Conservation (phyloP, 2,797 vertebrate species). For the Platyrinchus mystaceus region DNA sequence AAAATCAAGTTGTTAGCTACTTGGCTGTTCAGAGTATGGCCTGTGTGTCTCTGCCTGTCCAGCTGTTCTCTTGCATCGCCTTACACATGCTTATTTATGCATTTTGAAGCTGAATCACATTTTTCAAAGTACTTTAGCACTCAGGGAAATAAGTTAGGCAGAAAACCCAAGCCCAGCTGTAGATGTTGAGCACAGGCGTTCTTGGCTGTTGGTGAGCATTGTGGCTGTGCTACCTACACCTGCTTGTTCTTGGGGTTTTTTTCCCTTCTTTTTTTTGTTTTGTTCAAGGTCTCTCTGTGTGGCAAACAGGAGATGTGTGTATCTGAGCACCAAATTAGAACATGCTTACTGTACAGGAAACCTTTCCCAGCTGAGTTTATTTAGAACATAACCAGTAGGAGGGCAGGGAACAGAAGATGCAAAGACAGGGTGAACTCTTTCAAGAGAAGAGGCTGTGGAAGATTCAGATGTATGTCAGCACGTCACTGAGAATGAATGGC, state of each 20-base stretch:
- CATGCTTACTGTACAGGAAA: slow-evolving; percentile 9
- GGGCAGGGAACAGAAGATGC: background rate
- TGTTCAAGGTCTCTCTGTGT: background rate
- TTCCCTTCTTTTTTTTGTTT: background rate
- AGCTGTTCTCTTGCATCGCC: background rate
- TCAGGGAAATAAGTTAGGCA: background rate
- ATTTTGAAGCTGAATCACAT: background rate
- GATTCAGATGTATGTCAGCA: background rate
- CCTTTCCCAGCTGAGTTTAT: slow-evolving; percentile 1
- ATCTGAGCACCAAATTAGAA: slow-evolving; percentile 1
- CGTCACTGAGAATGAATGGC: background rate
- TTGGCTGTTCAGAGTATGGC: background rate
- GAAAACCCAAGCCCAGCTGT: background rate
- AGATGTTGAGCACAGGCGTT: background rate
- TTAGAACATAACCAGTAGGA: background rate
- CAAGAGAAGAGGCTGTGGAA: background rate
- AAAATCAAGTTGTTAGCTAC: background rate
- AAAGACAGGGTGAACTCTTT: background rate
- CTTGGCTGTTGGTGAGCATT: background rate
- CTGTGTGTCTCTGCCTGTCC: background rate
- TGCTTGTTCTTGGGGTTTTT: background rate
- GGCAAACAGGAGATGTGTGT: slow-evolving; percentile 20
- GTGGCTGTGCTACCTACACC: background rate
- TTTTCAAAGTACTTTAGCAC: background rate
- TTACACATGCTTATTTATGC: background rate